Evolutionary conservation across 1,140 invertebrate species (phyloP).

Genomic region (Orussus abietinus): DNA sequence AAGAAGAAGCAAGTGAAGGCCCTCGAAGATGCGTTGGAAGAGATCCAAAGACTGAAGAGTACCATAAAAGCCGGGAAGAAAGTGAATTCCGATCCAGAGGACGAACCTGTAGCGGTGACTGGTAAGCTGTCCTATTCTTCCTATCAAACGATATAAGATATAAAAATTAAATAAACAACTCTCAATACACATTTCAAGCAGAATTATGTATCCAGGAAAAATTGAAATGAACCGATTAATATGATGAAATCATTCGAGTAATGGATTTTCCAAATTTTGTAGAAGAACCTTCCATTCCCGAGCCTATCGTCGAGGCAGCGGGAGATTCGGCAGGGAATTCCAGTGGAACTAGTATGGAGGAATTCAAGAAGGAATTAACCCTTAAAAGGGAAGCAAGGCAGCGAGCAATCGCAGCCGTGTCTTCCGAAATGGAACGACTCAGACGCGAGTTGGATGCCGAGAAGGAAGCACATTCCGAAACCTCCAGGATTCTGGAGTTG

Average conservation of each 20-base stretch:
- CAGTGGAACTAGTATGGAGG: slow-evolving; percentile 28
- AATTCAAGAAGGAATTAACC: slow-evolving; percentile 47
- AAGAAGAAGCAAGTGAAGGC: slow-evolving; percentile 31
- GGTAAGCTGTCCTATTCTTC: too few species aligned
- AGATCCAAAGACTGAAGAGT: slow-evolving; percentile 40
- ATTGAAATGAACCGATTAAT: too few species aligned
- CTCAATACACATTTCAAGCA: too few species aligned
- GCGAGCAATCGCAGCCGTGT: slow-evolving; percentile 46
- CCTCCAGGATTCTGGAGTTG: slow-evolving; percentile 36
- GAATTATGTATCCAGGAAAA: too few species aligned
- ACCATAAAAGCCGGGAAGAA: slow-evolving; percentile 23
- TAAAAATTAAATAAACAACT: too few species aligned
- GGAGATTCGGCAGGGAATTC: too few species aligned
- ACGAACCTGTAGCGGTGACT: slow-evolving; percentile 9
- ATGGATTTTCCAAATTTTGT: too few species aligned
- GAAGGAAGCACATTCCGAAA: slow-evolving; percentile 47
- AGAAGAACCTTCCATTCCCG: too few species aligned
- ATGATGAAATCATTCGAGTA: too few species aligned
- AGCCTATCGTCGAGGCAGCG: too few species aligned
- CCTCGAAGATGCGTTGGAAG: slow-evolving; percentile 31
- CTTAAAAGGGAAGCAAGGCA: slow-evolving; percentile 48
- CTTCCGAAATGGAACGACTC: slow-evolving; percentile 48
- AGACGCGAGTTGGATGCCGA: slow-evolving; percentile 44
- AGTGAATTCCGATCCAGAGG: neutral
- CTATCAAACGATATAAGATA: too few species aligned